Percentiles rank a stretch among this genome's conserved stretches.
These are phyloP conservation scores for Cardiocondyla obscurior DNA, from an alignment of 1,140 invertebrate genomes.

Conservation along the genomic window DNA sequence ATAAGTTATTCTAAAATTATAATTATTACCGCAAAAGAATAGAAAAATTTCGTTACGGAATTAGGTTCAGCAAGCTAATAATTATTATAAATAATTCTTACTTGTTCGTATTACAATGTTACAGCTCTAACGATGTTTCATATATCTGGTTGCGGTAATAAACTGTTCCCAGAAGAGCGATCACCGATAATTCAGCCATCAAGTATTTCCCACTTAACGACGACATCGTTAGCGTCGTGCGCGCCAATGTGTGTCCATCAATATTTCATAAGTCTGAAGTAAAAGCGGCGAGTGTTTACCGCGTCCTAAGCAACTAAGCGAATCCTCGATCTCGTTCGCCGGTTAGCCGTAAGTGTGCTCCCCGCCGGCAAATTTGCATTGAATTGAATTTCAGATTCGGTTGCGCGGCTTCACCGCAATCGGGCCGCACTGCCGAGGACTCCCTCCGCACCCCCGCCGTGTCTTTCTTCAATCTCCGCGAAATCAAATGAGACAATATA, in stretches of 20 bases:
- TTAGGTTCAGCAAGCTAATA: not conserved
- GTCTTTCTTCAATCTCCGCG: conserved; percentile 49
- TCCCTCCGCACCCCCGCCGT: not conserved
- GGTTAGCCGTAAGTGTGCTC: conserved; percentile 69
- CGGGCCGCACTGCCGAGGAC: conserved; percentile 57
- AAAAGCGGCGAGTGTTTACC: conserved; percentile 76
- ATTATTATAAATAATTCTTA: not conserved
- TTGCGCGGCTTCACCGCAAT: conserved; percentile 64
- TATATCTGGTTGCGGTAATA: not conserved
- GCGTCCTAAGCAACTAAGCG: conserved; percentile 64
- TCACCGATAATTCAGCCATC: conserved; percentile 19
- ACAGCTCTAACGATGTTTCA: not conserved
- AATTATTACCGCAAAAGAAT: not conserved
- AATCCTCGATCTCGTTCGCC: conserved; percentile 74
- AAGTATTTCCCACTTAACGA: conserved; percentile 15
- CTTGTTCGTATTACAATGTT: not conserved
- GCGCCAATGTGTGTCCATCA: conserved; percentile 67
- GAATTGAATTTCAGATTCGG: conserved; percentile 80
- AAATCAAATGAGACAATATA: conserved; percentile 67
- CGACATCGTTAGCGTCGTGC: conserved; percentile 31
- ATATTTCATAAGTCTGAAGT: conserved; percentile 76
- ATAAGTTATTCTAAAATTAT: not conserved
- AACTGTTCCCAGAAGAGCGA: conserved; percentile 8
- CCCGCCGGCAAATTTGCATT: conserved; percentile 74
- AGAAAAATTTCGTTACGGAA: not conserved